Evolutionary conservation across 2,113 vertebrate species (phyloP), one percentile per base, ranked within the genome.

Genomic region (Eclectus roratus): DNA sequence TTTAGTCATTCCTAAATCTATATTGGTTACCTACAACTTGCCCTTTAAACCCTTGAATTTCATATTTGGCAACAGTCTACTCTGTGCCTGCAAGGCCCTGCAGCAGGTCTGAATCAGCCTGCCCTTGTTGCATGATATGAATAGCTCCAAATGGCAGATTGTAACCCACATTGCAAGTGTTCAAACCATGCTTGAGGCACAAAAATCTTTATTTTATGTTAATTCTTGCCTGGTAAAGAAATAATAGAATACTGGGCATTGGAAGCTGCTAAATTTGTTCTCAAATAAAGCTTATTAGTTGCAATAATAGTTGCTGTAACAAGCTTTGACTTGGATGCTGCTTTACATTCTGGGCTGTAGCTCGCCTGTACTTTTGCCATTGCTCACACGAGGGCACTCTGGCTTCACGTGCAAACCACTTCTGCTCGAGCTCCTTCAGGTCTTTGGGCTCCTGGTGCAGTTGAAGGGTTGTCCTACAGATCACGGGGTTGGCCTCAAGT

Each of bases 351-450:
- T 25, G 1, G 31, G 50, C 14, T 33, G 56, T 27, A 17, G 5
- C 15, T 15, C 16, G 43, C 35, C 53, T 43, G 74, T 81, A 69
- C 28, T 79, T 61, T 70, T 50, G 73, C 41, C 7, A 19, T 16
- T 37, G 73, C 80, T 78, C 98, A 97, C 97, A 92, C 65, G 98
- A 93, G 97, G 97, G 98, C 28, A 50, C 80, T 66, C 70, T 47
- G 91, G 79, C 85, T 52, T 94, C 88, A 70, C 63, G 17, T 16
- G 24, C 56, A 8, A 66, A 71, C 7, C 2, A 8, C 3, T 7
- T n/a, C 73, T 58, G 47, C 65, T 6, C 3, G 6, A 3, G 41
- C 37, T 74, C 19, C 44, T 28, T 33, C 21, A 13, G 33, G 39
- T 55, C 29, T 33, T 35, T 3, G 31, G 50, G 7, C 49, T 28